phyloP scores from a whole-genome alignment of 2,888 invertebrate species.

The Heliothis peltigera region DNA sequence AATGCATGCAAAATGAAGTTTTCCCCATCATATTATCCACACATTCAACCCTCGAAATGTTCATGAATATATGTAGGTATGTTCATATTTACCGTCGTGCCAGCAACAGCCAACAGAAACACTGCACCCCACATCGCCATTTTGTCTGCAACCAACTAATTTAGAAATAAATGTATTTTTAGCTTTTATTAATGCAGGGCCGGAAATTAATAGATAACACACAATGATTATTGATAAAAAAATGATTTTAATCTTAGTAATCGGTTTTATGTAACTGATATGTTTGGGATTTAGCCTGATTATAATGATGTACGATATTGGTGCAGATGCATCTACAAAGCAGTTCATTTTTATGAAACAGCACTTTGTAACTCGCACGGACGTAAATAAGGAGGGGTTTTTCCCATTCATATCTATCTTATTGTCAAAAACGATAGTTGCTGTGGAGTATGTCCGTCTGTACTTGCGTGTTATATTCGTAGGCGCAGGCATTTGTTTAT shows the following conservation, averaged over 20 bases:
- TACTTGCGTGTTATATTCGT: too few species aligned
- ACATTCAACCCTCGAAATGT: background rate
- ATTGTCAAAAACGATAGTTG: too few species aligned
- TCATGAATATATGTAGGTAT: too few species aligned
- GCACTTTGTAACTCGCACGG: too few species aligned
- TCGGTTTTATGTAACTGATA: background rate
- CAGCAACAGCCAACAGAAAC: conserved; percentile 59
- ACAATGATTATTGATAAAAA: conserved; percentile 37
- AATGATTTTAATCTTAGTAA: conserved; percentile 41
- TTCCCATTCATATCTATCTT: too few species aligned
- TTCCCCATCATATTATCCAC: background rate
- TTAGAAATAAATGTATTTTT: conserved; percentile 10
- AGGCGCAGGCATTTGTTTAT: too few species aligned
- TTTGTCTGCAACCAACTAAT: conserved; percentile 44
- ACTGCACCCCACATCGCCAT: conserved; percentile 58
- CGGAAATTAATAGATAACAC: conserved; percentile 53
- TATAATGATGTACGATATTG: background rate
- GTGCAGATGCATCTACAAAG: too few species aligned
- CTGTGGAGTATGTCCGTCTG: too few species aligned
- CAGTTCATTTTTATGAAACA: too few species aligned
- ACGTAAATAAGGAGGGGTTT: too few species aligned
- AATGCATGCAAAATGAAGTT: background rate
- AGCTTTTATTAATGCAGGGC: conserved; percentile 44
- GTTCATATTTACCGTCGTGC: conserved; percentile 61
- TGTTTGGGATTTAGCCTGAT: background rate